These are phyloP conservation scores for Galeruca laticollis DNA, from an alignment of 2,888 invertebrate genomes.

Conservation along the genomic window DNA sequence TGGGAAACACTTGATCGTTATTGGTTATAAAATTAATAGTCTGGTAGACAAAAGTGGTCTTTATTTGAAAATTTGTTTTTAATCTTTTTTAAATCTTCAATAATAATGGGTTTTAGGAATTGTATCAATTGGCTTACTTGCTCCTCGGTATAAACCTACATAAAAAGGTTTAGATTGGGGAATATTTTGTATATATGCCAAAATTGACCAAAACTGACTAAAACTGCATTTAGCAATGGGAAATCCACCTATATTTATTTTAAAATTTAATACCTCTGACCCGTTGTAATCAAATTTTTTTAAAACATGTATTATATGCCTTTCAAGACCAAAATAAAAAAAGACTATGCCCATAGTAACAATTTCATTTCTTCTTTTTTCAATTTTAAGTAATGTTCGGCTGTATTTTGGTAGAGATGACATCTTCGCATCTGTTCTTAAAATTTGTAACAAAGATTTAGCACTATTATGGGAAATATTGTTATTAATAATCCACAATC, in stretches of 20 bases:
- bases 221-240: slow-evolving; percentile 22
- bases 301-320: slow-evolving; percentile 1
- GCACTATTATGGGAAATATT: too few species aligned
- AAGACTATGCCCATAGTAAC: too few species aligned
- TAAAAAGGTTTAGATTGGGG: slow-evolving; percentile 10
- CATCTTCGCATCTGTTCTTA: too few species aligned
- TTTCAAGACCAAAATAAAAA: too few species aligned
- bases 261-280: slow-evolving; percentile 5
- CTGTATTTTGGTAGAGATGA: too few species aligned
- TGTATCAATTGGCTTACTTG: slow-evolving; percentile 13
- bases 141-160: slow-evolving; percentile 21
- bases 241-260: slow-evolving; percentile 26
- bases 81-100: too few species aligned
- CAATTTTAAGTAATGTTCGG: too few species aligned
- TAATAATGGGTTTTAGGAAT: too few species aligned
- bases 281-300: slow-evolving; percentile 16
- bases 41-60: background rate
- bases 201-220: slow-evolving; percentile 26
- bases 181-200: slow-evolving; percentile 21
- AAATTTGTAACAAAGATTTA: too few species aligned
- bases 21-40: background rate
- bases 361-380: too few species aligned
- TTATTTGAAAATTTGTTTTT: background rate
- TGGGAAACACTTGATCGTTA: background rate
- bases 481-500: too few species aligned